These are phyloP conservation scores for Lepus oiostolus DNA, from an alignment of 2,797 vertebrate species.

Conservation along the genomic window DNA sequence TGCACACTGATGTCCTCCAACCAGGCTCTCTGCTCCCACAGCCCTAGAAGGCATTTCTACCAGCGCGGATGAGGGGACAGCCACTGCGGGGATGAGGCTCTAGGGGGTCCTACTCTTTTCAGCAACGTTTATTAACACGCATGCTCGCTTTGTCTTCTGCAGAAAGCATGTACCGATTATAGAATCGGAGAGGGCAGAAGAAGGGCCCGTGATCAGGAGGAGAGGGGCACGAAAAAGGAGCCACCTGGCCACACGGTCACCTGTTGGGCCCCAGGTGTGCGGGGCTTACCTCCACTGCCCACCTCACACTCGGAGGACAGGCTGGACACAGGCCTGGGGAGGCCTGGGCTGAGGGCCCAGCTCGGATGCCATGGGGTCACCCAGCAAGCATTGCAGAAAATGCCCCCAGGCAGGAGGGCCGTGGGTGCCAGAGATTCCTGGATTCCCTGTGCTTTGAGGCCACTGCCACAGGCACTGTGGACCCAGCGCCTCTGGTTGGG, in stretches of 20 bases:
- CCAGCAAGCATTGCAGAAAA: neutral
- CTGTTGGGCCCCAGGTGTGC: accelerated
- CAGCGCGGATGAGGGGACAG: accelerated
- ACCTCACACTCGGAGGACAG: accelerated
- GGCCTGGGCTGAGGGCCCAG: accelerated
- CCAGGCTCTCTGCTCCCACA: neutral
- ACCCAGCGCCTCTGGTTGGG: too few species aligned
- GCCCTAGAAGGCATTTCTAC: neutral
- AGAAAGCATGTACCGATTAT: neutral
- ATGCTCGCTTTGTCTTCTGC: neutral
- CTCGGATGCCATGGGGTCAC: neutral
- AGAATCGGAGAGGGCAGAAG: neutral
- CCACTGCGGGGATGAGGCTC: accelerated
- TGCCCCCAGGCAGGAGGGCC: neutral
- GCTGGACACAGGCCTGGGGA: accelerated
- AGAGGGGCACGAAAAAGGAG: neutral
- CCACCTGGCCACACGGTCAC: neutral
- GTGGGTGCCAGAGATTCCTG: too few species aligned
- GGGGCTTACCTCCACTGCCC: neutral
- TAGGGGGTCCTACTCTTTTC: neutral
- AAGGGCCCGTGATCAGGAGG: neutral
- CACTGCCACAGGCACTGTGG: accelerated
- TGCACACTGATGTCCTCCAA: neutral
- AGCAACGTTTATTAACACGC: neutral
- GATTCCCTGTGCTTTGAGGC: neutral